Evolutionary conservation across 2,888 invertebrate genomes (phyloP), one percentile per base, ranked within the genome.

Genomic region (Aphidoletes aphidimyza): DNA sequence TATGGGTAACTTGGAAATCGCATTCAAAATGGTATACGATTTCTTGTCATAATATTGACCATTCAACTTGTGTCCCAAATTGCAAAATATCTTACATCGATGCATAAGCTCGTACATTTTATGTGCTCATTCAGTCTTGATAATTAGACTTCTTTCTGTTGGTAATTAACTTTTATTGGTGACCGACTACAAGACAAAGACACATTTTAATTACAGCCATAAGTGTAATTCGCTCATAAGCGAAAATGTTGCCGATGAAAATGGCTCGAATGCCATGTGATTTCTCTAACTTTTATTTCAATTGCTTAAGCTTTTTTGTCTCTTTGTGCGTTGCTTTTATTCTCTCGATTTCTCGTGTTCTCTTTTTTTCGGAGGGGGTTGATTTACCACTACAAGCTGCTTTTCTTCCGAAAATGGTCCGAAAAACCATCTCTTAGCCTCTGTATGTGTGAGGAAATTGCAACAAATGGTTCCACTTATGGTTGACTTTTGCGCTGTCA

Each of bases 151-250:
- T 69, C 69, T 69, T 69, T 69, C 69, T 69, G 9, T 30, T 69
- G 69, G 69, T 69, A 69, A 69, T 69, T 69, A 69, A 30, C 69
- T 69, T 69, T 69, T 69, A 69, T 34, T 69, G 69, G 69, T 14
- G 69, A 34, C 69, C 11, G 17, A 69, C 6, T 42, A 42, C 14
- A 14, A 34, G 34, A 26, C 26, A 69, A 69, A 30, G 69, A 69
- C 69, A 69, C 69, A 69, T 69, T 69, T 69, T 69, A 69, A 69
- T 69, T 69, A 69, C 54, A 69, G 9, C 69, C 69, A 69, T 69
- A 69, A 69, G 69, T 69, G 69, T 69, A 69, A 69, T 54, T 17
- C 54, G 54, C 54, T 54, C 54, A 54, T 54, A 26, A 54, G 54
- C 54, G 54, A 54, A 8, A n/a, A 54, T 69, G 30, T 69, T n/a